Base-by-base conservation (phyloP, 1,140 invertebrate species). In the Sycobia sp. region DNA sequence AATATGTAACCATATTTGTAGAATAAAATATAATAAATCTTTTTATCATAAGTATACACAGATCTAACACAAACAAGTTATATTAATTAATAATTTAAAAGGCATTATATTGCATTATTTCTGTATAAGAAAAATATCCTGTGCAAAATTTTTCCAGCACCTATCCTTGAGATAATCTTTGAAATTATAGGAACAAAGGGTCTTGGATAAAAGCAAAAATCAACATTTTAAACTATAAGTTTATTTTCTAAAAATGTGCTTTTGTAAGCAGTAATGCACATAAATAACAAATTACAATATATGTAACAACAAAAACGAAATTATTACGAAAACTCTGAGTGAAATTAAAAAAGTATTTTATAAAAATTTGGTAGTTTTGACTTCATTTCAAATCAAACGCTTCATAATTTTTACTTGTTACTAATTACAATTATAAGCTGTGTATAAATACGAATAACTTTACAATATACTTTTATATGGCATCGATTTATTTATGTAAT, bases 251-350 rank as follows among this genome's bases (percentile, higher is more conserved):
- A 43, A 51, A 36, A 58, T 58, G 34, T 62, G 32, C 25, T 65
- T 62, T 51, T 59, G 41, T 44, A 44, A 59, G 54, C 51, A 51
- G 43, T 63, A 46, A 61, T 61, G 58, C 43, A 20, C 29, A 63
- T 58, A 60, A 23, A 54, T 39, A 69, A 65, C 50, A 65, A 58
- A 65, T 53, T 58, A 58, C 53, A 59, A 66, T 61, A 22, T 22
- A 67, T 56, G 39, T 56, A 62, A 54, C 59, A 62, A 62, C 50
- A 54, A 54, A 62, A 62, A 62, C 27, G 5, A 44, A 51, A n/a
- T 47, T 7, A 49, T 51, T 43, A 43, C 16, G 44, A 59, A 59
- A 39, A 38, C 46, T 38, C 16, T 50, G n/a, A 44, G 59, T 16
- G 20, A 25, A 53, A 53, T 44, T 46, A 11, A 25, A 46, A 22